These are phyloP conservation scores for Tinea trinotella DNA, from an alignment of 2,888 invertebrate genomes.

Conservation along the genomic window DNA sequence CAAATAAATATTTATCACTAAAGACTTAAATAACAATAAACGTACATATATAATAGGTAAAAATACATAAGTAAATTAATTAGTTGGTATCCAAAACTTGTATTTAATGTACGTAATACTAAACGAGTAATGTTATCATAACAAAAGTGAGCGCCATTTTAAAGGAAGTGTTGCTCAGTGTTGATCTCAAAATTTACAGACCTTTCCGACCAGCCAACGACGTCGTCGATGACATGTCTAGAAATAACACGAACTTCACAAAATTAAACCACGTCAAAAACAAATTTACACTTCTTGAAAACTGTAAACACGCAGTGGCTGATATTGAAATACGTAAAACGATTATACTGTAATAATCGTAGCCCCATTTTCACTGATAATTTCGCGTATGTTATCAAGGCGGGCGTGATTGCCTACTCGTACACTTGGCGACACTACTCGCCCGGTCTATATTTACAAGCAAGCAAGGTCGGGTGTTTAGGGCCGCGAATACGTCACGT, in stretches of 20 bases:
- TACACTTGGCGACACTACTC: conserved; percentile 39
- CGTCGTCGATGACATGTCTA: conserved; percentile 56
- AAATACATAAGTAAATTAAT: too few species aligned
- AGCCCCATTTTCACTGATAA: conserved; percentile 68
- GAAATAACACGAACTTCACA: conserved; percentile 40
- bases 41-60: too few species aligned
- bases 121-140: neutral
- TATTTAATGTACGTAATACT: too few species aligned
- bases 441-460: conserved; percentile 46
- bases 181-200: conserved; percentile 48
- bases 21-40: too few species aligned
- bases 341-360: conserved; percentile 52
- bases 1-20: too few species aligned
- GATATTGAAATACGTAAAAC: conserved; percentile 38
- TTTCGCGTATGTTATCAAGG: conserved; percentile 29
- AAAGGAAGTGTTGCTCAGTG: conserved; percentile 1
- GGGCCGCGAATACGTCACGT: conserved; percentile 11
- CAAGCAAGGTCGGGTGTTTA: conserved; percentile 44
- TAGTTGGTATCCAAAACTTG: too few species aligned
- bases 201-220: conserved; percentile 52
- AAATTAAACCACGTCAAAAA: conserved; percentile 45
- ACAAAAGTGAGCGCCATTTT: conserved; percentile 4
- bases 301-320: conserved; percentile 43
- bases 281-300: conserved; percentile 38
- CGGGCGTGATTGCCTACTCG: conserved; percentile 27